These are phyloP conservation scores for Dipodomys ordii DNA, from an alignment of 2,113 vertebrate species.

Conservation along the genomic window DNA sequence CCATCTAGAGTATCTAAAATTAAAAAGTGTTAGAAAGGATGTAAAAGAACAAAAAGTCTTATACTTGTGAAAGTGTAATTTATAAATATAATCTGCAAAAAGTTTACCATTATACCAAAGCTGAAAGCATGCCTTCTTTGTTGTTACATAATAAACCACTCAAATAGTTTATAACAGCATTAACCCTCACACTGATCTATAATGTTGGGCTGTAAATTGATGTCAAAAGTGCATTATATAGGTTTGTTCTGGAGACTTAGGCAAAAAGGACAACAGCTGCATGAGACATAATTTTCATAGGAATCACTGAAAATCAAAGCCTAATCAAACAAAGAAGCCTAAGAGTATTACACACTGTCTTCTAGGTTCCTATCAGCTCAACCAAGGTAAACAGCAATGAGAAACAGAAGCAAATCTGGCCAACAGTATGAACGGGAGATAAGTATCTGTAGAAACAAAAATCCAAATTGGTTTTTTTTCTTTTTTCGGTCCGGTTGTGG, in stretches of 20 bases:
- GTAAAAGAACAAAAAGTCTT: conserved; percentile 13
- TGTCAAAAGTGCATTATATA: no score
- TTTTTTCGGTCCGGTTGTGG: no score
- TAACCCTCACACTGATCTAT: background rate
- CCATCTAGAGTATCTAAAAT: background rate
- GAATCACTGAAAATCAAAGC: background rate
- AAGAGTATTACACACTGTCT: background rate
- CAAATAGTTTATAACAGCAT: background rate
- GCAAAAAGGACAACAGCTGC: background rate
- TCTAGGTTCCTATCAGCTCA: background rate
- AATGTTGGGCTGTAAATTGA: background rate
- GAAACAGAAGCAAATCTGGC: background rate
- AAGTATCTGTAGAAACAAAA: conserved; percentile 25
- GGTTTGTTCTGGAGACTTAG: no score
- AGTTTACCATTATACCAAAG: background rate
- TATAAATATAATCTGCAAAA: background rate
- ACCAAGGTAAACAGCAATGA: background rate
- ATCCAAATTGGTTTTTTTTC: background rate
- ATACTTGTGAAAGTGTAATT: background rate
- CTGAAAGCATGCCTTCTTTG: background rate
- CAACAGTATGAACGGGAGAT: background rate
- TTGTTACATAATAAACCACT: background rate
- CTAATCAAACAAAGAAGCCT: conserved; percentile 12
- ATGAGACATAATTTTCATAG: background rate
- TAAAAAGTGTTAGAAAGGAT: background rate